These are phyloP conservation scores for Congeria kusceri DNA, from an alignment of 2,888 invertebrate genomes.

Conservation along the genomic window DNA sequence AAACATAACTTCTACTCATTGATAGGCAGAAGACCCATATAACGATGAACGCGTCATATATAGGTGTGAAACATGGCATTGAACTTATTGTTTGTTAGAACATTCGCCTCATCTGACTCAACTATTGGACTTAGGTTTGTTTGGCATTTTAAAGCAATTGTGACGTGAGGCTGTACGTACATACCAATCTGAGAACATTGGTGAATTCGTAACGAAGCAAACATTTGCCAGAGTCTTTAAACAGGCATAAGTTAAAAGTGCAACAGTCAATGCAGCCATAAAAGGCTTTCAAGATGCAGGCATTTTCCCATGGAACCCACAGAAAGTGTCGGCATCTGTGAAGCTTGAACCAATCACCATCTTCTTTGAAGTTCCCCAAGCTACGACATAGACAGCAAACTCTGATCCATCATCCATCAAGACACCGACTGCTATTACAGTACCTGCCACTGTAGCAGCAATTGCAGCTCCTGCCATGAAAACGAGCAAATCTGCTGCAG, in stretches of 20 bases:
- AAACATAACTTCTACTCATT: slow-evolving; percentile 42
- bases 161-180: slow-evolving; percentile 38
- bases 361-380: not conserved
- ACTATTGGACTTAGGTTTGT: slow-evolving; percentile 52
- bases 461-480: too few relatives aligned
- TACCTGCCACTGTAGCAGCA: too few relatives aligned
- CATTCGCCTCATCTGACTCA: slow-evolving; percentile 58
- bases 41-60: slow-evolving; percentile 34
- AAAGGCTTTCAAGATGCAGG: slow-evolving; percentile 40
- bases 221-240: slow-evolving; percentile 54
- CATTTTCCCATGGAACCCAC: slow-evolving; percentile 23
- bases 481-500: too few relatives aligned
- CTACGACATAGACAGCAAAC: too few relatives aligned
- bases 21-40: slow-evolving; percentile 59
- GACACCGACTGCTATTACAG: too few relatives aligned
- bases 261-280: slow-evolving; percentile 39
- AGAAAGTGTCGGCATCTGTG: slow-evolving; percentile 4
- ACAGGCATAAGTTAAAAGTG: slow-evolving; percentile 32
- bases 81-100: slow-evolving; percentile 53
- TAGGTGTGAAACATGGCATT: slow-evolving; percentile 35
- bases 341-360: slow-evolving; percentile 20
- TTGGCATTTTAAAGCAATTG: slow-evolving; percentile 43
- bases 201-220: slow-evolving; percentile 42
- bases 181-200: slow-evolving; percentile 34
- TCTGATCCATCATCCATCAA: too few relatives aligned